Evolutionary conservation across 2,888 invertebrate genomes (phyloP).

Genomic region (Nomada lathburiana): DNA sequence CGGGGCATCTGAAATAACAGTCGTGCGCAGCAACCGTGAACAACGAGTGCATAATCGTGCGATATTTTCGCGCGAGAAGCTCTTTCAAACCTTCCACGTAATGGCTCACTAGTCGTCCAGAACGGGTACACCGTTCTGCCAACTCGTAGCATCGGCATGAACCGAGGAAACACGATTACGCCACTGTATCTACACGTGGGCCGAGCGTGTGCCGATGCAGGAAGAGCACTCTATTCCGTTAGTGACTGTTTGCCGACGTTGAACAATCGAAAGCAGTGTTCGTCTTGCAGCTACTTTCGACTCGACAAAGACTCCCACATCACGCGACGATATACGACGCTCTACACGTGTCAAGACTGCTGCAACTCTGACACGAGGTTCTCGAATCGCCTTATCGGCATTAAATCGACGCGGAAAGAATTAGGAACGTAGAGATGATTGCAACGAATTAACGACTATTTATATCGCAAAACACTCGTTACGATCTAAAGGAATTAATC

Average conservation of each 20-base stretch:
- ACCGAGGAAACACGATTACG: constrained; percentile 50
- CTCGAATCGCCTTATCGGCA: no score
- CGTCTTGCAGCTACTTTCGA: constrained; percentile 30
- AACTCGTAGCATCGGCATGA: neutral
- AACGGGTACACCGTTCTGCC: neutral
- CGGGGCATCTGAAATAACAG: no score
- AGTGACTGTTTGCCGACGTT: constrained; percentile 56
- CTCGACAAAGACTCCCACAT: constrained; percentile 40
- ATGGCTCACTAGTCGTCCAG: neutral
- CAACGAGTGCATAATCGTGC: no score
- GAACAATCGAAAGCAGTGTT: constrained; percentile 67
- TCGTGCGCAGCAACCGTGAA: no score
- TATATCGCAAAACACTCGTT: no score
- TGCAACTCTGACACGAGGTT: no score
- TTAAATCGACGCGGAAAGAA: no score
- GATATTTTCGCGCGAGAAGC: neutral
- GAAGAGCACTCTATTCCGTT: neutral
- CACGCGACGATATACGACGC: constrained; percentile 26
- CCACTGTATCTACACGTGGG: constrained; percentile 14
- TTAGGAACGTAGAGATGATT: no score
- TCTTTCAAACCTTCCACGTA: neutral
- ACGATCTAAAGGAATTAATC: no score
- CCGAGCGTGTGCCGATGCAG: constrained; percentile 21
- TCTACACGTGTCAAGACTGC: neutral
- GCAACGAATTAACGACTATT: no score